These are phyloP conservation scores for Chaetops frenatus DNA, from an alignment of 2,113 vertebrate species.

Conservation along the genomic window DNA sequence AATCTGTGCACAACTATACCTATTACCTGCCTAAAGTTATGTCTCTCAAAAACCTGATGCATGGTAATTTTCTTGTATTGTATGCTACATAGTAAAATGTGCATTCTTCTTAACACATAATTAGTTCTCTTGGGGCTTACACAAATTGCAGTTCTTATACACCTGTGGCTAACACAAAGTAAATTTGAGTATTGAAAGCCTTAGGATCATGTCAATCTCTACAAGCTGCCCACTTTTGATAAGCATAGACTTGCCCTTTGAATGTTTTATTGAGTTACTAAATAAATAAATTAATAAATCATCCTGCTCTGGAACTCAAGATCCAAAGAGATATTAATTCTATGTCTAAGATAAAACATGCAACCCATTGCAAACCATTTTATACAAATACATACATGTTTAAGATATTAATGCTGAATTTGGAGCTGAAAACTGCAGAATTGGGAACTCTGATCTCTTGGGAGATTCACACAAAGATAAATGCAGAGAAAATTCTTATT, in stretches of 20 bases:
- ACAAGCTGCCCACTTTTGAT: not conserved
- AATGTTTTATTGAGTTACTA: not conserved
- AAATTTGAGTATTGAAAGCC: slow-evolving; percentile 37
- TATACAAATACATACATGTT: not conserved
- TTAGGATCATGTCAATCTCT: slow-evolving; percentile 33
- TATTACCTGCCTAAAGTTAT: not conserved
- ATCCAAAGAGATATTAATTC: not conserved
- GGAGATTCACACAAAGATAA: not conserved
- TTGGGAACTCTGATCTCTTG: not conserved
- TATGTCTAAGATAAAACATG: not conserved
- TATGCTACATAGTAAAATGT: not conserved
- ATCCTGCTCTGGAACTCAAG: not conserved
- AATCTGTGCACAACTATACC: not conserved
- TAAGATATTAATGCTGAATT: not conserved
- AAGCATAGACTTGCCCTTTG: not conserved
- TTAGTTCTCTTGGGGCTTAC: slow-evolving; percentile 48
- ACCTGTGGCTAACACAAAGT: slow-evolving; percentile 15
- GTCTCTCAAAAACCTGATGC: not conserved
- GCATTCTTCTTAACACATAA: slow-evolving; percentile 37
- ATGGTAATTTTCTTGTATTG: slow-evolving; percentile 19
- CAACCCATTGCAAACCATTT: not conserved
- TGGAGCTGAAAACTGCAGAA: not conserved
- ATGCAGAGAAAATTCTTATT: not conserved
- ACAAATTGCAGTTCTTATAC: slow-evolving; percentile 6
- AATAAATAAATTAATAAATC: slow-evolving; percentile 10